Percentiles rank a stretch among this genome's conserved stretches.
Conservation (phyloP, 92 coral and sea anemone species). For the Porites rus region DNA sequence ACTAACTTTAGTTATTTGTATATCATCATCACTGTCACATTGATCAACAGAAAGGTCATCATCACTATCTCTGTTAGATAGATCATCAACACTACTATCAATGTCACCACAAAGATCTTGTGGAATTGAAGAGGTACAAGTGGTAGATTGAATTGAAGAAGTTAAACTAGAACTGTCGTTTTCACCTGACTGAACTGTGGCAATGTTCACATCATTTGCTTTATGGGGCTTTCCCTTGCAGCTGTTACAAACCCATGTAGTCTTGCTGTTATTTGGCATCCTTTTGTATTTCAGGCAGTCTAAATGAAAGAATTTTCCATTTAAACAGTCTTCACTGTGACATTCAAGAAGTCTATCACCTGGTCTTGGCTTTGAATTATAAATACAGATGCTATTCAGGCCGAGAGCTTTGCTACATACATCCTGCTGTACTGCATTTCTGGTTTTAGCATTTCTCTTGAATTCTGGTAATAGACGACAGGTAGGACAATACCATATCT, state of each 20-base stretch:
- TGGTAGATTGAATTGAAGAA: too few species aligned
- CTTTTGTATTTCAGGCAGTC: neutral
- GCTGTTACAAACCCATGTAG: neutral
- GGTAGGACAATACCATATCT: slow-evolving; percentile 47
- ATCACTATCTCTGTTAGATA: neutral
- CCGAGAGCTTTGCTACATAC: neutral
- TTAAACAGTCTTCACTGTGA: slow-evolving; percentile 33
- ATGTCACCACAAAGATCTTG: neutral
- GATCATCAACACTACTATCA: neutral
- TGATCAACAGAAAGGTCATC: too few species aligned
- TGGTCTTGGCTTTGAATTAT: slow-evolving; percentile 41
- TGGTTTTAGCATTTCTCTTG: slow-evolving; percentile 1
- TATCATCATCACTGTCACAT: neutral
- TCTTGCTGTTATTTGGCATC: too few species aligned
- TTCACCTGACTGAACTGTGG: slow-evolving; percentile 17
- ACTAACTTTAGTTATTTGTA: neutral
- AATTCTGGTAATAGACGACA: slow-evolving; percentile 47
- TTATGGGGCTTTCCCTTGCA: slow-evolving; percentile 16
- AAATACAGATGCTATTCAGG: slow-evolving; percentile 45
- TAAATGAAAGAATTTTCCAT: slow-evolving; percentile 71
- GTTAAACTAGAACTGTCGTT: neutral
- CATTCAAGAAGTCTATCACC: slow-evolving; percentile 65
- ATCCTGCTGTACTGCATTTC: too few species aligned
- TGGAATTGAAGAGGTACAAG: too few species aligned
- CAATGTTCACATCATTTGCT: slow-evolving; percentile 19